Percentiles rank a stretch among this genome's conserved stretches.
Evolutionary conservation across 2,113 vertebrate genomes (phyloP).

Genomic region (Nansenia antarctica): DNA sequence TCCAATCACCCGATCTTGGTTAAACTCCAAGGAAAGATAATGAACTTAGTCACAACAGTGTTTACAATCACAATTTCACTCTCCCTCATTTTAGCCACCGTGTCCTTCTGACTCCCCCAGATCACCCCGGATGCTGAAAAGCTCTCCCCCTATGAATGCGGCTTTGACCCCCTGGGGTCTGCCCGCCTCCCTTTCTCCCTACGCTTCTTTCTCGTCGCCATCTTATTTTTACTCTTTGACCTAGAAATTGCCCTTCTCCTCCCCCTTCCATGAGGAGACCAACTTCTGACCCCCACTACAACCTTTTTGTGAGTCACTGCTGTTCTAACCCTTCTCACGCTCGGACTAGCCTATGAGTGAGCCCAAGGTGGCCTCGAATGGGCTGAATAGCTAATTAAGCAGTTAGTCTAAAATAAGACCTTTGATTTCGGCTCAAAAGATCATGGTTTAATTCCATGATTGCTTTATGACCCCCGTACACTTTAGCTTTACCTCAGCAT

Average conservation of each 20-base stretch:
- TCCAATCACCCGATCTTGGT: slow-evolving; percentile 54
- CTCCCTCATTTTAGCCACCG: accelerated
- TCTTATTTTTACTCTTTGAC: slow-evolving; percentile 37
- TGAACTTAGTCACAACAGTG: background rate
- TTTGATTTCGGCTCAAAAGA: slow-evolving; percentile 45
- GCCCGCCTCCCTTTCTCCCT: slow-evolving; percentile 40
- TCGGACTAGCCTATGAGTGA: slow-evolving; percentile 50
- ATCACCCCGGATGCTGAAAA: slow-evolving; percentile 35
- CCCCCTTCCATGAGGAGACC: accelerated
- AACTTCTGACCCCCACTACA: accelerated
- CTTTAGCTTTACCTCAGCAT: slow-evolving; percentile 24
- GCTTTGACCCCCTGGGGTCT: slow-evolving; percentile 28
- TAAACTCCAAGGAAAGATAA: slow-evolving; percentile 46
- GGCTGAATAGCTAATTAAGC: slow-evolving; percentile 43
- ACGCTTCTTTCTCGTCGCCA: slow-evolving; percentile 39
- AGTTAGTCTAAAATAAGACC: slow-evolving; percentile 33
- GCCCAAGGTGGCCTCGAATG: slow-evolving; percentile 41
- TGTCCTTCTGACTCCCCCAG: slow-evolving; percentile 23
- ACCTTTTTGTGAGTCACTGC: accelerated
- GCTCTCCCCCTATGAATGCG: slow-evolving; percentile 30
- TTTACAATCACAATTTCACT: accelerated
- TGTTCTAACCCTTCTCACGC: background rate
- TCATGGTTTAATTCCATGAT: slow-evolving; percentile 12
- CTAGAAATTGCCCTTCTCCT: slow-evolving; percentile 35
- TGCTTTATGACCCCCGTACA: slow-evolving; percentile 23